Conservation (phyloP, 2,888 invertebrate genomes). For the Ormyrus nitidulus region DNA sequence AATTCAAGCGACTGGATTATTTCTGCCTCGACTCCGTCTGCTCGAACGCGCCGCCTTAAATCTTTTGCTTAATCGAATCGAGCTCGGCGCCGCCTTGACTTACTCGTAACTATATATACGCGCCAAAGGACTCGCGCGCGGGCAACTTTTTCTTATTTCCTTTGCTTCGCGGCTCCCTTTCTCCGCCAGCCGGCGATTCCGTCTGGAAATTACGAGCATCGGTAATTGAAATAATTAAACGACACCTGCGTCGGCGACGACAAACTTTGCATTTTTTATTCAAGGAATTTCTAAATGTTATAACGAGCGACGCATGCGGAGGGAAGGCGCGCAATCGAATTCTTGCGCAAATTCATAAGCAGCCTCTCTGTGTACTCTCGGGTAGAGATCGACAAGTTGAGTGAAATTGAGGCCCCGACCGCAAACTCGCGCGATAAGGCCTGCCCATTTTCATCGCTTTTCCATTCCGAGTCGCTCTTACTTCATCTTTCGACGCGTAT, state of each 20-base stretch:
- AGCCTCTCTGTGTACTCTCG: slow-evolving; percentile 4
- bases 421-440: slow-evolving; percentile 31
- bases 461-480: slow-evolving; percentile 20
- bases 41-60: slow-evolving; percentile 17
- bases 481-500: background rate
- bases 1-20: slow-evolving; percentile 33
- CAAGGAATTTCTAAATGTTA: no score
- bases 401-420: slow-evolving; percentile 41
- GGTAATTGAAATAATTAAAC: slow-evolving; percentile 50
- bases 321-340: no score
- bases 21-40: slow-evolving; percentile 3
- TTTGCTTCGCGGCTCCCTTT: background rate
- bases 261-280: slow-evolving; percentile 1
- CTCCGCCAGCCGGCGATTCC: slow-evolving; percentile 22
- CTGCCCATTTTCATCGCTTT: slow-evolving; percentile 39
- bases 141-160: slow-evolving; percentile 13
- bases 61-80: slow-evolving; percentile 39
- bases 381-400: slow-evolving; percentile 33
- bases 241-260: slow-evolving; percentile 28
- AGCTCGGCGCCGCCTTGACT: background rate
- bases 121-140: background rate
- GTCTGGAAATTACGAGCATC: slow-evolving; percentile 20
- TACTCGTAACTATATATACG: background rate
- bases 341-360: background rate
- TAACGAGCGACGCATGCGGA: no score